Conservation (phyloP, 2,113 vertebrate species). For the Platichthys flesus region DNA sequence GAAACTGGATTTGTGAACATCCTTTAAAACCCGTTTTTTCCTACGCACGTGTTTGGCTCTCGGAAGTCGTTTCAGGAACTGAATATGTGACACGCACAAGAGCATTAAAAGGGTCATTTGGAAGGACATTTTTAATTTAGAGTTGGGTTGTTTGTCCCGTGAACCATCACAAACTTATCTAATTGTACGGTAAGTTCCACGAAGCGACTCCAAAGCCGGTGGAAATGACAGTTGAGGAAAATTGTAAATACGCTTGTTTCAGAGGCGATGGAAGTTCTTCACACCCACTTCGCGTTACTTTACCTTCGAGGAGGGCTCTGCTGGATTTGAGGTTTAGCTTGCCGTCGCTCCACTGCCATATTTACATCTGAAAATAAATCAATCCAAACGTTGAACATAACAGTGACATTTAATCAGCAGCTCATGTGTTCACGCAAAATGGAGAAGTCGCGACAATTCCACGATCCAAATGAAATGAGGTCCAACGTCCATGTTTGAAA, state of each 20-base stretch:
- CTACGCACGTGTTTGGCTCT: background rate
- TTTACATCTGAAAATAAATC: constrained; percentile 99
- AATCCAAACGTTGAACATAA: constrained; percentile 98
- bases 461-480: constrained; percentile 67
- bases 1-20: background rate
- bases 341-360: constrained; percentile 99
- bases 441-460: constrained; percentile 48
- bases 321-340: constrained; percentile 96
- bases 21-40: background rate
- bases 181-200: constrained; percentile 21
- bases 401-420: constrained; percentile 73
- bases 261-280: constrained; percentile 69
- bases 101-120: constrained; percentile 6
- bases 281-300: constrained; percentile 89
- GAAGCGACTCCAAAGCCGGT: constrained; percentile 17
- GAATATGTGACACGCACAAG: background rate
- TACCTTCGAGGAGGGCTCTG: constrained; percentile 99
- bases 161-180: constrained; percentile 21
- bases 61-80: background rate
- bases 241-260: constrained; percentile 32
- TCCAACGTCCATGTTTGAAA: constrained; percentile 62
- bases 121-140: constrained; percentile 54
- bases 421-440: constrained; percentile 61
- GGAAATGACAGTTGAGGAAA: constrained; percentile 44
- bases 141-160: background rate